Evolutionary conservation across 2,888 invertebrate genomes (phyloP), one percentile per base, ranked within the genome.

Genomic region (Lycophotia porphyrea): DNA sequence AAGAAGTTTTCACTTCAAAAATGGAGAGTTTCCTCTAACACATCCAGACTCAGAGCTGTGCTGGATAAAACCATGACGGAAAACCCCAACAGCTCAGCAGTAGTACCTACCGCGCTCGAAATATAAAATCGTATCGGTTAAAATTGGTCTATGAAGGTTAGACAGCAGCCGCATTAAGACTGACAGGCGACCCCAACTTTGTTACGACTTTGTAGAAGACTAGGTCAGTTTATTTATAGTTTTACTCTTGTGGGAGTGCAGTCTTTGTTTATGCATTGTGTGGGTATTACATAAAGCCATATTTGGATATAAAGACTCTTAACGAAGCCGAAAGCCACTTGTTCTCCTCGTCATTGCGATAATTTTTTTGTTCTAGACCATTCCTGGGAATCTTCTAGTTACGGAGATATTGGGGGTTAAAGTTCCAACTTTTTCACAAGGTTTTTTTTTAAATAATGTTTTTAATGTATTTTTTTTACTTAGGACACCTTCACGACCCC

Each of bases 151-250:
- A 31, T 44, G 31, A 52, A 52, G 78, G 78, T 9, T 73, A 63
- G 75, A 36, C n/a, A n/a, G n/a, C 73, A 61, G 31, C 31, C 66
- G 65, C 78, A 78, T 78, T 60, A 74, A 81, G 81, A 78, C 44
- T 78, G 81, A 61, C 78, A 81, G 80, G 8, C 24, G 64, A 42
- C 77, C 39, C 47, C 27, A 58, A 55, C 63, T 77, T 61, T 21
- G 11, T 44, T 47, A 47, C n/a, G n/a, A n/a, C n/a, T n/a, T n/a
- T n/a, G 15, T 13, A 36, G 47, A 31, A 31, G 31, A 13, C 21
- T 42, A 31, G 31, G 44, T 31, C 31, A n/a, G 5, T 63, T 34
- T 71, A 55, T 77, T 55, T 70, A 44, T 76, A 79, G 61, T 27
- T 47, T 8, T 11, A 49, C 21, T 44, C 5, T 21, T 34, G 61